These are phyloP conservation scores for Chironomus tepperi DNA, from an alignment of 1,140 invertebrate species.

Conservation along the genomic window DNA sequence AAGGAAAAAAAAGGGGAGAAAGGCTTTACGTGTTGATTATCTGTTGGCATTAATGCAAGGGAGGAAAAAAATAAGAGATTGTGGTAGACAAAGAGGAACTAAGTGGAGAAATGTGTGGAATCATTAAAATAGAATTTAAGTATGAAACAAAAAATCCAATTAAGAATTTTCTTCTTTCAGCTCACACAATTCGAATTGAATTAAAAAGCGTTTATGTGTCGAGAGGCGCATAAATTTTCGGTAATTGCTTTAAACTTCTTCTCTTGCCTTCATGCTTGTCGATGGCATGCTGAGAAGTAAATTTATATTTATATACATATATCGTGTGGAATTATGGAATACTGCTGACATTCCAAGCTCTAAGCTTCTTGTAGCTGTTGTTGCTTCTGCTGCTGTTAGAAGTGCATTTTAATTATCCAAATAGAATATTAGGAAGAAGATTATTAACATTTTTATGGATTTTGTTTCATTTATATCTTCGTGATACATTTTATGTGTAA, in stretches of 20 bases:
- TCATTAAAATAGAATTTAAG: background rate
- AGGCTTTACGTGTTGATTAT: background rate
- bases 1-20: no score
- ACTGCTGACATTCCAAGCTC: background rate
- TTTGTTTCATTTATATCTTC: no score
- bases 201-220: slow-evolving; percentile 1
- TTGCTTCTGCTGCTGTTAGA: background rate
- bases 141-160: slow-evolving; percentile 11
- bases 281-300: slow-evolving; percentile 6
- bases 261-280: background rate
- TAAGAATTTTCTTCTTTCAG: slow-evolving; percentile 6
- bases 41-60: background rate
- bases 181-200: slow-evolving; percentile 5
- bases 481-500: no score
- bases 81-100: no score
- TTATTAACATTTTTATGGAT: background rate
- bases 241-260: slow-evolving; percentile 2
- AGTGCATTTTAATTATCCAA: slow-evolving; percentile 9
- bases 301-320: background rate
- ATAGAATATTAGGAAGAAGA: background rate
- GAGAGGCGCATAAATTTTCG: slow-evolving; percentile 11
- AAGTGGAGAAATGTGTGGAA: no score
- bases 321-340: background rate
- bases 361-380: no score
- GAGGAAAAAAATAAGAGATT: no score